Percentiles rank a stretch among this genome's conserved stretches.
These are phyloP conservation scores for Procapra przewalskii DNA, from an alignment of 2,113 vertebrate genomes.

Conservation along the genomic window DNA sequence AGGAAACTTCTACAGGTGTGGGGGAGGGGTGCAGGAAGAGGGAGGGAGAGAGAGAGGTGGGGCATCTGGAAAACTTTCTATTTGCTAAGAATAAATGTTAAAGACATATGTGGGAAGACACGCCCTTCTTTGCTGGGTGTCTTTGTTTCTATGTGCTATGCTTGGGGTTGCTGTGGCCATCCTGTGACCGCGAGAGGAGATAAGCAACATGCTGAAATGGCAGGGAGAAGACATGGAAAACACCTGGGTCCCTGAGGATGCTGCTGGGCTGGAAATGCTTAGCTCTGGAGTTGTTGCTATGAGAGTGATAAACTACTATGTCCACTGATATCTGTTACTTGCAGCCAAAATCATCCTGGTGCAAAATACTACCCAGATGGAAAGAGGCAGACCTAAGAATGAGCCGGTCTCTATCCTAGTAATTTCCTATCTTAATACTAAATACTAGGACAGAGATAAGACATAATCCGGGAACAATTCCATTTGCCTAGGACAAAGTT, in stretches of 20 bases:
- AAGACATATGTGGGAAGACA: not conserved
- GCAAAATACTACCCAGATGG: not conserved
- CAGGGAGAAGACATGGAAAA: not conserved
- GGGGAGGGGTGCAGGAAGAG: fast-evolving
- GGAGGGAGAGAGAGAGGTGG: not conserved
- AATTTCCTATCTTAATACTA: not conserved
- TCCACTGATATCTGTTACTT: not conserved
- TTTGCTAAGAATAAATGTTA: not conserved
- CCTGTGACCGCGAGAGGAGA: not conserved
- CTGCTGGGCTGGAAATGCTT: not conserved
- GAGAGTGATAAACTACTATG: not conserved
- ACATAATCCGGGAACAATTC: not conserved
- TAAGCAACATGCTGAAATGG: not conserved
- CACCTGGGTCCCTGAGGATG: not conserved
- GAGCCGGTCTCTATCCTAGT: not conserved
- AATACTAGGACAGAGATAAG: not conserved
- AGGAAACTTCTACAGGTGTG: not conserved
- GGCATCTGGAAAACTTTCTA: not conserved
- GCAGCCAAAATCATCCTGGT: not conserved
- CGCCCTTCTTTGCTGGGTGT: not conserved
- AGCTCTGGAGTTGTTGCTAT: not conserved
- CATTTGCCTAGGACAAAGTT: not conserved
- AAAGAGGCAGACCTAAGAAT: not conserved
- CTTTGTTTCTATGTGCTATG: not conserved
- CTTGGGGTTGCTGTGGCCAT: not conserved